A percentile compares a stretch with the other conserved stretches of the same genome.
Conservation (phyloP, 2,113 vertebrate genomes). For the Illadopsis cleaveri region DNA sequence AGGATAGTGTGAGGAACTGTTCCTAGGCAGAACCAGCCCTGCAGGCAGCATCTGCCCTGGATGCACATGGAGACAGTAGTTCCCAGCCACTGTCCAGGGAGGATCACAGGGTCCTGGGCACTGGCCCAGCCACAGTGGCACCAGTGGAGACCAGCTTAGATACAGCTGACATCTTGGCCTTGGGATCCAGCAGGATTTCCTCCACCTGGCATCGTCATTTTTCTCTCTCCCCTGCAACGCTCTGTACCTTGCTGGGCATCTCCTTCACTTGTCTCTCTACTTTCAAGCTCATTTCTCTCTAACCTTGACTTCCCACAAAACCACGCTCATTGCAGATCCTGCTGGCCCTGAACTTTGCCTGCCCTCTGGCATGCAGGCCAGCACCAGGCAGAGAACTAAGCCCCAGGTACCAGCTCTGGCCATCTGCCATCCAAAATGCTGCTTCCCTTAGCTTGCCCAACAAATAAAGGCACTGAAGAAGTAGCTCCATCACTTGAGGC, state of each 20-base stretch:
- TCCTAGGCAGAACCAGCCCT: neutral
- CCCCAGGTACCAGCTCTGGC: neutral
- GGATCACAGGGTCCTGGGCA: neutral
- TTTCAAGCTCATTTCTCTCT: neutral
- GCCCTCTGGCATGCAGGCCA: neutral
- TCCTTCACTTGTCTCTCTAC: neutral
- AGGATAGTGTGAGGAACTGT: neutral
- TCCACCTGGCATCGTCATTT: neutral
- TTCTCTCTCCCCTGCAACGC: neutral
- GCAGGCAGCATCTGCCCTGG: neutral
- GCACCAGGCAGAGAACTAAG: neutral
- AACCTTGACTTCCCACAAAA: neutral
- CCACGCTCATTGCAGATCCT: neutral
- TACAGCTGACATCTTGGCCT: neutral
- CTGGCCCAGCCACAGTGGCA: neutral
- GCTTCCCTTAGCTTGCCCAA: neutral
- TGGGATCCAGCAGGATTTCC: neutral
- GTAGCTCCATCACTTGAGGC: neutral
- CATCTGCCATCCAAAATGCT: neutral
- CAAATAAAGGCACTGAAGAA: neutral
- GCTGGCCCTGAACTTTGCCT: neutral
- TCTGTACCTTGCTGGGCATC: neutral
- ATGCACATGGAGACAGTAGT: neutral
- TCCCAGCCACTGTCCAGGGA: neutral
- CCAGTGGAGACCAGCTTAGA: neutral